These are phyloP conservation scores for Ganaspis brasiliensis DNA, from an alignment of 2,888 invertebrate genomes.

Conservation along the genomic window DNA sequence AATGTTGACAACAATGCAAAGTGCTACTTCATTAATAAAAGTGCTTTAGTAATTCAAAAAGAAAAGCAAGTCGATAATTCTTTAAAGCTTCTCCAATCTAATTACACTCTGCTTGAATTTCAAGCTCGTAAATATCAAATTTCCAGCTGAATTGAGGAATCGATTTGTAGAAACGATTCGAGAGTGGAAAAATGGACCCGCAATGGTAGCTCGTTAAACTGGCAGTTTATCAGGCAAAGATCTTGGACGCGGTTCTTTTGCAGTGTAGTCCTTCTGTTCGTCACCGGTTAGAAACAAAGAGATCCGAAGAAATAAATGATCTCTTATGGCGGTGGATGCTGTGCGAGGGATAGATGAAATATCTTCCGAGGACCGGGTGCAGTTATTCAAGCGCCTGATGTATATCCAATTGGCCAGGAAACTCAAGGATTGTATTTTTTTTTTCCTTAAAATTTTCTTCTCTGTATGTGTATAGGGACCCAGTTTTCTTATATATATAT, in stretches of 20 bases:
- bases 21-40: too few species aligned
- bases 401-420: slow-evolving; percentile 68
- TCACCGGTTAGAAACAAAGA: slow-evolving; percentile 58
- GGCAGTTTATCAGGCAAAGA: slow-evolving; percentile 32
- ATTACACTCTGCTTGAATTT: not conserved
- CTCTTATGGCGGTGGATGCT: slow-evolving; percentile 48
- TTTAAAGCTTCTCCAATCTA: too few species aligned
- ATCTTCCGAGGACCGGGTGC: slow-evolving; percentile 59
- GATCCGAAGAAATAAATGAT: slow-evolving; percentile 65
- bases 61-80: too few species aligned
- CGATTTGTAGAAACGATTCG: slow-evolving; percentile 19
- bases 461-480: not conserved
- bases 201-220: slow-evolving; percentile 22
- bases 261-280: slow-evolving; percentile 17
- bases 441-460: not conserved
- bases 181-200: not conserved
- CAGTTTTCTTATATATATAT: slow-evolving; percentile 11
- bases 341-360: slow-evolving; percentile 47
- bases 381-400: slow-evolving; percentile 58
- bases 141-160: slow-evolving; percentile 20
- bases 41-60: too few species aligned
- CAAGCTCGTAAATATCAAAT: slow-evolving; percentile 8
- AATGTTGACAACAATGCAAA: too few species aligned
- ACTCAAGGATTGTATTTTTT: slow-evolving; percentile 47
- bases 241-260: slow-evolving; percentile 44